Conservation (phyloP, 2,113 vertebrate species). For the Pedionomus torquatus region DNA sequence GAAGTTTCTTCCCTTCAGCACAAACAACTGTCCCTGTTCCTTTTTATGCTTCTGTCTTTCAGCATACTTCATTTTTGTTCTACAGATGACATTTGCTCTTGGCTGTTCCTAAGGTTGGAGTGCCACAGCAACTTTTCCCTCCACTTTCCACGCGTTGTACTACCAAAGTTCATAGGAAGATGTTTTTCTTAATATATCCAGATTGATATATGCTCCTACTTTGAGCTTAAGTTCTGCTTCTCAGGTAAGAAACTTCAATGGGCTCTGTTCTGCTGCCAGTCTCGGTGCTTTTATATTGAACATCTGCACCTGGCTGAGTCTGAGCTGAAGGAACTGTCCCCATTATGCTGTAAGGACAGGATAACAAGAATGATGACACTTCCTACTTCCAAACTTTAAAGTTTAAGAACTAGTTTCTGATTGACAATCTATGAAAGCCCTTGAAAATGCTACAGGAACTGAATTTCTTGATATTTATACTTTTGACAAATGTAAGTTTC, state of each 20-base stretch:
- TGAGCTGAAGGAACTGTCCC: neutral
- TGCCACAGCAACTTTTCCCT: neutral
- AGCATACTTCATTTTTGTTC: neutral
- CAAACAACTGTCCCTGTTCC: neutral
- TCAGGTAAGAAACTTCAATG: neutral
- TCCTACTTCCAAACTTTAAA: neutral
- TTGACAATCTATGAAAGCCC: neutral
- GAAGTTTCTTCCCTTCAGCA: neutral
- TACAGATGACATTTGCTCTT: neutral
- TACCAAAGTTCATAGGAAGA: neutral
- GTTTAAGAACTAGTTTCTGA: neutral
- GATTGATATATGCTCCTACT: neutral
- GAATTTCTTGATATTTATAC: neutral
- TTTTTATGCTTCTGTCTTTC: neutral
- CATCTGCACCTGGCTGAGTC: accelerated
- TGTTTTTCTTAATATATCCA: neutral
- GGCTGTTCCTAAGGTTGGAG: neutral
- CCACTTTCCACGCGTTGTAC: neutral
- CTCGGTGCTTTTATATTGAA: neutral
- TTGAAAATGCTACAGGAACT: neutral
- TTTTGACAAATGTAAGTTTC: neutral
- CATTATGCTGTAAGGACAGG: neutral
- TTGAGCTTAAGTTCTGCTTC: neutral
- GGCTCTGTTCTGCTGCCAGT: neutral
- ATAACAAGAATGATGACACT: neutral